Evolutionary conservation across 2,113 vertebrate genomes (phyloP), one percentile per base, ranked within the genome.

Genomic region (Scopus umbretta): DNA sequence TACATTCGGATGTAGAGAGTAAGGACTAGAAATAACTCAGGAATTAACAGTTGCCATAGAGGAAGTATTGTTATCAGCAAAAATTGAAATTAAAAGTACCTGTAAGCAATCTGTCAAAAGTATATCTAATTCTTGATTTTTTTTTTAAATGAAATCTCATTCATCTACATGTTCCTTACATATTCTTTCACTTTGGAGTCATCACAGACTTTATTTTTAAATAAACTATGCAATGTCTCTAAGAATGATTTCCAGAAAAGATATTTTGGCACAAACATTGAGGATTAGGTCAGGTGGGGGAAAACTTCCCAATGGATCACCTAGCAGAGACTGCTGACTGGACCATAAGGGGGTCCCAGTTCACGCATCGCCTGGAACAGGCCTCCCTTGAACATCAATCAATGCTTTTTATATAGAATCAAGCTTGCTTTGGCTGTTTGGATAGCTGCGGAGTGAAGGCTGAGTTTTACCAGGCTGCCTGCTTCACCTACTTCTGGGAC

Each of bases 401-500:
- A 96, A 29, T 93, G 67, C 36, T 92, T 97, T 95, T 91, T 80
- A 83, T 91, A 94, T 29, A 88, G 70, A 88, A 84, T 47, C 71
- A 92, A 95, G 72, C 88, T 62, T 79, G 66, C 36, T 80, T 74
- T 86, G 80, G 80, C 80, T 98, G 96, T 96, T 94, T 83, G 68
- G 89, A 97, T 95, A 96, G 92, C 92, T 95, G 73, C 34, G n/a
- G 83, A 96, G 73, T 92, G 76, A 71, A 93, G 84, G 68, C 27
- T 96, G 88, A 96, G 93, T 91, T 95, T 97, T 93, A 94, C 93
- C 96, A 96, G 96, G 80, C 86, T 94, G 83, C 86, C 71, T 96
- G 63, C 62, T 94, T 96, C 92, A 96, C 90, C 92, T 89, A 90
- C 93, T 97, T 96, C 83, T 96, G 88, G 86, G 92, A 96, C 85